Conservation (phyloP, 2,113 vertebrate genomes). For the Lichenostomus cassidix region DNA sequence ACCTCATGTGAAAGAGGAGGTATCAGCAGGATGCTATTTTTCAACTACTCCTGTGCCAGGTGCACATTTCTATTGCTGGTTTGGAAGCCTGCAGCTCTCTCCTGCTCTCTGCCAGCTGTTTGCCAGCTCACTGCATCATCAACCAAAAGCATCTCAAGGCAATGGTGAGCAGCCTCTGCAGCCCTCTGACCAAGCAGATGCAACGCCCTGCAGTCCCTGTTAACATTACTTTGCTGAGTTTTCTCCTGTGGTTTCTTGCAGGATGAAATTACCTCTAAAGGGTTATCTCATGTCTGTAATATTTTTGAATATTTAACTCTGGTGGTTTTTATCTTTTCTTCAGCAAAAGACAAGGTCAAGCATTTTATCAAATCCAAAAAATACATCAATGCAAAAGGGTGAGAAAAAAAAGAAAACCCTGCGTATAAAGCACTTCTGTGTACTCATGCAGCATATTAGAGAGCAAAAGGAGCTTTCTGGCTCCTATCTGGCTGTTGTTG, state of each 20-base stretch:
- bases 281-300: not conserved
- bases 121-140: constrained; percentile 69
- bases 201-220: not conserved
- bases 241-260: not conserved
- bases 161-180: not conserved
- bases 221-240: not conserved
- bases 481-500: constrained; percentile 46
- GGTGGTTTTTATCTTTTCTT: not conserved
- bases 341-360: not conserved
- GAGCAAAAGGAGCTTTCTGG: constrained; percentile 30
- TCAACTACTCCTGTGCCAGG: constrained; percentile 56
- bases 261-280: not conserved
- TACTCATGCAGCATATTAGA: not conserved
- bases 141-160: constrained; percentile 71
- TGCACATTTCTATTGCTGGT: constrained; percentile 48
- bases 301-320: not conserved
- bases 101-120: constrained; percentile 71
- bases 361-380: not conserved
- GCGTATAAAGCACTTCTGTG: not conserved
- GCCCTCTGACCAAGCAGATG: not conserved
- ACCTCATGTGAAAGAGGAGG: constrained; percentile 43
- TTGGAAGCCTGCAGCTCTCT: constrained; percentile 69
- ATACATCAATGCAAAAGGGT: not conserved
- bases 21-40: constrained; percentile 61
- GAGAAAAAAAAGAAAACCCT: not conserved